A percentile compares a stretch with the other conserved stretches of the same genome.
Conservation (phyloP, 1,140 invertebrate genomes). For the Brachionus asplanchnoidis region DNA sequence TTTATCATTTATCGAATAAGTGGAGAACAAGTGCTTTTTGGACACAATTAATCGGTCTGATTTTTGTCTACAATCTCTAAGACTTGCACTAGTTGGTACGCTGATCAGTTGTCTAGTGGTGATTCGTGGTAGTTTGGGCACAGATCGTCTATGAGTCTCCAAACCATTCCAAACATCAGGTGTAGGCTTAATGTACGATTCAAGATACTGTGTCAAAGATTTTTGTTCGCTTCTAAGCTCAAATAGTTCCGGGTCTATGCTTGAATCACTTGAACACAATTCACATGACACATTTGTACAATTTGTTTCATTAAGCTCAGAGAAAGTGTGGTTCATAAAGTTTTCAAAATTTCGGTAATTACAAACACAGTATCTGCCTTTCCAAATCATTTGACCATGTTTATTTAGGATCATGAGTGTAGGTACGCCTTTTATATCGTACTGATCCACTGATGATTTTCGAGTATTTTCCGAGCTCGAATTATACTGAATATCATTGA, state of each 20-base stretch:
- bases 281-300: background rate
- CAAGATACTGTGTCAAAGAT: constrained; percentile 12
- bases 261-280: background rate
- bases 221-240: constrained; percentile 31
- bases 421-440: constrained; percentile 25
- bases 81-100: constrained; percentile 3
- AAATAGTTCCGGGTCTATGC: constrained; percentile 18
- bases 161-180: background rate
- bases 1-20: background rate
- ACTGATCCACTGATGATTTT: background rate
- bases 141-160: background rate
- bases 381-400: constrained; percentile 53
- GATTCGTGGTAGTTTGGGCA: constrained; percentile 20
- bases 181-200: constrained; percentile 22
- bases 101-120: constrained; percentile 25
- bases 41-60: background rate
- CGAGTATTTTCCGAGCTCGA: background rate
- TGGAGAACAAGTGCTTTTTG: background rate
- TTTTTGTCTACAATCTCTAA: background rate
- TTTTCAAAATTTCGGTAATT: constrained; percentile 51
- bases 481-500: constrained; percentile 30
- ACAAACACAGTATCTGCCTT: constrained; percentile 53
- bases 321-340: constrained; percentile 48
- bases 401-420: constrained; percentile 24
- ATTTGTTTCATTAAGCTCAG: background rate